Conservation (phyloP, 2,113 vertebrate species). For the Telmatochromis bifrenatus region DNA sequence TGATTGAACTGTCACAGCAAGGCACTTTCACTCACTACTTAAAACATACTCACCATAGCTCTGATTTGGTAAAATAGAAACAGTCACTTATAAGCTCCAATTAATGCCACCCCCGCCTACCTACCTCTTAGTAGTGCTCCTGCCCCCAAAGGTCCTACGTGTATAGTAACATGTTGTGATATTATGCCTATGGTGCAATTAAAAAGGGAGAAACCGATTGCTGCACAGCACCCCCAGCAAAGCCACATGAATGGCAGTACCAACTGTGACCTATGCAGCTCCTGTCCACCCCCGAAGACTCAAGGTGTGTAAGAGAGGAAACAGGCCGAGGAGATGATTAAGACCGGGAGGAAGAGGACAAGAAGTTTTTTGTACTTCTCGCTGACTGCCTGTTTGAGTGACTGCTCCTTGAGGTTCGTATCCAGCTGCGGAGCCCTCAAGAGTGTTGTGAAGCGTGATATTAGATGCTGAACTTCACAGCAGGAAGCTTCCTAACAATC, state of each 20-base stretch:
- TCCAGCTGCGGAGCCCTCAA: neutral
- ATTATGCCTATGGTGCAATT: neutral
- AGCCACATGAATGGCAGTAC: neutral
- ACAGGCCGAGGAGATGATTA: neutral
- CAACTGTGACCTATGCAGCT: neutral
- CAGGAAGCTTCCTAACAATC: neutral
- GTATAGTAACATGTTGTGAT: neutral
- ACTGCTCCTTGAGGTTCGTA: neutral
- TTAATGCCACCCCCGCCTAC: neutral
- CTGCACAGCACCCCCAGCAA: neutral
- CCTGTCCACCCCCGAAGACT: neutral
- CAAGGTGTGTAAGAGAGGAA: neutral
- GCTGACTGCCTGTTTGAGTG: neutral
- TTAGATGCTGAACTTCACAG: conserved; percentile 35
- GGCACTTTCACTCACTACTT: neutral
- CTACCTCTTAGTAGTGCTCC: neutral
- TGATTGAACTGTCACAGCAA: neutral
- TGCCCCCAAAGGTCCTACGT: neutral
- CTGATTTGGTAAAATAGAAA: neutral
- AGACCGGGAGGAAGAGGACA: neutral
- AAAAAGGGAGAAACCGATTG: neutral
- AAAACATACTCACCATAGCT: neutral
- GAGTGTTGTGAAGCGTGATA: conserved; percentile 39
- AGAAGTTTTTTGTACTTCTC: neutral
- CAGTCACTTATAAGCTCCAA: neutral